These are phyloP conservation scores for Mythimna pallens DNA, from an alignment of 2,888 invertebrate genomes.

Conservation along the genomic window DNA sequence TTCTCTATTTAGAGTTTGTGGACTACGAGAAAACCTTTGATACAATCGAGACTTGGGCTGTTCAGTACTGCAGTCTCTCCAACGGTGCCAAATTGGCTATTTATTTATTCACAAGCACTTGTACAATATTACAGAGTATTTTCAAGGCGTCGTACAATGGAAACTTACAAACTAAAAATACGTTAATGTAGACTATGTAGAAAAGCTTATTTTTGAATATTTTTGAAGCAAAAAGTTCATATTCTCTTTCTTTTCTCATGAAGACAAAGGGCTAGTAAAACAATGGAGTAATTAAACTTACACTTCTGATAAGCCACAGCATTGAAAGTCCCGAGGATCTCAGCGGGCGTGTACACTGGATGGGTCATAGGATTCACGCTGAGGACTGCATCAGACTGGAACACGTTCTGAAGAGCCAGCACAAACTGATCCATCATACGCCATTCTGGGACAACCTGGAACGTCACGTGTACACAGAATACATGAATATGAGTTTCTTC, in stretches of 20 bases:
- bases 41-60: too few species aligned
- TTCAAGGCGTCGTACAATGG: too few species aligned
- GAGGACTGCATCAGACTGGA: slow-evolving; percentile 85
- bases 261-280: not conserved
- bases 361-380: slow-evolving; percentile 90
- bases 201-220: too few species aligned
- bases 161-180: too few species aligned
- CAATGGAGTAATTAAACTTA: slow-evolving; percentile 70
- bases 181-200: too few species aligned
- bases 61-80: too few species aligned
- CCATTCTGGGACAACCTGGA: slow-evolving; percentile 88
- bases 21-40: too few species aligned
- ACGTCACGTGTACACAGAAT: not conserved
- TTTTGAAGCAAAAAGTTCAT: not conserved
- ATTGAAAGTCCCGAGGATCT: slow-evolving; percentile 90
- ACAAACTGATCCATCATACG: slow-evolving; percentile 90
- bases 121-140: too few species aligned
- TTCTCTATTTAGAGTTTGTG: too few species aligned
- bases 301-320: slow-evolving; percentile 92
- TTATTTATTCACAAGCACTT: too few species aligned
- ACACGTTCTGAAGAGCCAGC: slow-evolving; percentile 84
- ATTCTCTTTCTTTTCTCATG: too few species aligned
- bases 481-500: not conserved
- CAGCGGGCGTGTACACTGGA: slow-evolving; percentile 85
- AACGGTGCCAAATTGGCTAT: too few species aligned